These are phyloP conservation scores for Glossosoma conforme DNA, from an alignment of 1,140 invertebrate genomes.

Conservation along the genomic window DNA sequence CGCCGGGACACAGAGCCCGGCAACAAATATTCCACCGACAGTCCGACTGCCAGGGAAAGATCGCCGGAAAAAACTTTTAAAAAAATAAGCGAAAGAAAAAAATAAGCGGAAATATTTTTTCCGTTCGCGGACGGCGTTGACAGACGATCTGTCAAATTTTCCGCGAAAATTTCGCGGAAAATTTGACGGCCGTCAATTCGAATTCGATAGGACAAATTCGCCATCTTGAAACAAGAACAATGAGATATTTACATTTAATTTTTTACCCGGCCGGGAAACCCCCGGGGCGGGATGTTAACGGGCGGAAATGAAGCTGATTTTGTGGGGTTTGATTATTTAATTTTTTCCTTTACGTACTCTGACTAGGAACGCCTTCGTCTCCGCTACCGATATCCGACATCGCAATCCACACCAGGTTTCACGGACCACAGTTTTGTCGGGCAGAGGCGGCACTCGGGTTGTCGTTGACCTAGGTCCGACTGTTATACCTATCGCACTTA, in stretches of 20 bases:
- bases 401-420: slow-evolving; percentile 53
- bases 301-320: too few relatives aligned
- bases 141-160: too few relatives aligned
- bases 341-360: slow-evolving; percentile 69
- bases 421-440: slow-evolving; percentile 27
- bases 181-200: slow-evolving; percentile 36
- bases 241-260: slow-evolving; percentile 48
- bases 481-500: slow-evolving; percentile 1
- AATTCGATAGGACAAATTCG: slow-evolving; percentile 43
- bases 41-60: too few relatives aligned
- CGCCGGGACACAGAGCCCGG: neutral
- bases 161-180: too few relatives aligned
- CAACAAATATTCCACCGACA: neutral
- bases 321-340: too few relatives aligned
- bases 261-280: slow-evolving; percentile 35
- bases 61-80: too few relatives aligned
- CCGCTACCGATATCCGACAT: slow-evolving; percentile 69
- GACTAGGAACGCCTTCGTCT: slow-evolving; percentile 66
- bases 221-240: slow-evolving; percentile 53
- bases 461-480: slow-evolving; percentile 26
- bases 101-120: too few relatives aligned
- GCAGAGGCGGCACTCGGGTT: slow-evolving; percentile 23
- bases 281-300: slow-evolving; percentile 15
- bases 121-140: too few relatives aligned
- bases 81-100: too few relatives aligned